Percentiles rank a stretch among this genome's conserved stretches.
These are phyloP conservation scores for Equus przewalskii DNA, from an alignment of 2,113 vertebrate species.

Conservation along the genomic window DNA sequence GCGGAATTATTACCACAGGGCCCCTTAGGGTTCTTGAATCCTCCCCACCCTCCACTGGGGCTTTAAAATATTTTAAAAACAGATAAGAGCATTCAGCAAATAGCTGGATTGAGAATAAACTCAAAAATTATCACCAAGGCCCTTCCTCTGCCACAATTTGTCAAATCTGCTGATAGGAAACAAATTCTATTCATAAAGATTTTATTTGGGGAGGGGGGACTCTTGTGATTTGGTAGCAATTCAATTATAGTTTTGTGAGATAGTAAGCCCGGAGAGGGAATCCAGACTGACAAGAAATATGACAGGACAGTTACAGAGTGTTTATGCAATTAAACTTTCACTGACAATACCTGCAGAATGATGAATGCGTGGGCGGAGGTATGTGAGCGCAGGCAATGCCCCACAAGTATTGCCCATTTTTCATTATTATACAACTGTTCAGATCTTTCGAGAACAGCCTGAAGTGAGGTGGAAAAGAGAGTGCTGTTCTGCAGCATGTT, in stretches of 20 bases:
- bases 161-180: constrained; percentile 98
- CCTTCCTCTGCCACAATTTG: constrained; percentile 96
- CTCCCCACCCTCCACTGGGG: constrained; percentile 66
- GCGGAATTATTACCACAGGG: constrained; percentile 59
- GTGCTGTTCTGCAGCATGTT: constrained; percentile 88
- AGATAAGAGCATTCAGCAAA: constrained; percentile 93
- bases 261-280: constrained; percentile 96
- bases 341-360: constrained; percentile 96
- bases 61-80: constrained; percentile 88
- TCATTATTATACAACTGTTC: constrained; percentile 96
- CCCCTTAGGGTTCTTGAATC: constrained; percentile 6
- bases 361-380: constrained; percentile 95
- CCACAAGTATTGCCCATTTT: constrained; percentile 95
- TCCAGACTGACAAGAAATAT: constrained; percentile 98
- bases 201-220: constrained; percentile 87
- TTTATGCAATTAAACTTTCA: constrained; percentile 99
- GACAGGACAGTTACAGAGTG: constrained; percentile 99
- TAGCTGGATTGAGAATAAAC: constrained; percentile 95
- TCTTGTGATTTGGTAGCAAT: constrained; percentile 96
- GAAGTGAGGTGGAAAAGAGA: constrained; percentile 89
- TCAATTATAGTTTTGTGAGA: constrained; percentile 99
- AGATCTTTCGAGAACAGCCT: constrained; percentile 93
- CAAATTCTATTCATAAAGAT: constrained; percentile 98
- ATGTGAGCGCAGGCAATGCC: constrained; percentile 92
- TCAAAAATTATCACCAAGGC: constrained; percentile 93